These are phyloP conservation scores for Hermodice carunculata DNA, from an alignment of 2,888 invertebrate genomes.

Conservation along the genomic window DNA sequence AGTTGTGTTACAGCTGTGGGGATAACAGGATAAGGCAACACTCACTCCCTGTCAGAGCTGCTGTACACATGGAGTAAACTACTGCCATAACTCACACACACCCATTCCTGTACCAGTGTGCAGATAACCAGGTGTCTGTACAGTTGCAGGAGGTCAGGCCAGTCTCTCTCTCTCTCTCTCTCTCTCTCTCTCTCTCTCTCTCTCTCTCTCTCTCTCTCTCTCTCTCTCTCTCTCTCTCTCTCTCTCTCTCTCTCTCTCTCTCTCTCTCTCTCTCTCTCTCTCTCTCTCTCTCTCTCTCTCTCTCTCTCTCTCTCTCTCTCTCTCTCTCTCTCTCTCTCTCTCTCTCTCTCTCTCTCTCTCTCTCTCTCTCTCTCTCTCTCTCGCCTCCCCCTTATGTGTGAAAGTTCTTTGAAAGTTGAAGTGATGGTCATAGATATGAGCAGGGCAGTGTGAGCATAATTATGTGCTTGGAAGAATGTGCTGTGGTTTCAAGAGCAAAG, in stretches of 20 bases:
- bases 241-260: not conserved
- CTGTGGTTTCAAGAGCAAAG: not conserved
- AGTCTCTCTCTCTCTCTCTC: not conserved
- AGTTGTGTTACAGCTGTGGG: too few relatives aligned
- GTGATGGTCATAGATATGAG: not conserved
- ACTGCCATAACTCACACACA: too few relatives aligned
- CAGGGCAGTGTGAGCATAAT: not conserved
- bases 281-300: constrained; percentile 1
- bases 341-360: not conserved
- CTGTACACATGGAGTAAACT: too few relatives aligned
- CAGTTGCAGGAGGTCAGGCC: not conserved
- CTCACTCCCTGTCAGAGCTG: too few relatives aligned
- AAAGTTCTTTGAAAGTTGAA: not conserved
- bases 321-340: not conserved
- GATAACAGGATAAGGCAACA: too few relatives aligned
- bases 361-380: not conserved
- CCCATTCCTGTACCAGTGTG: too few relatives aligned
- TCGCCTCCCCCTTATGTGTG: not conserved
- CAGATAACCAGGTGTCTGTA: not conserved
- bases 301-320: not conserved
- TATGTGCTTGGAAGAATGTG: not conserved
- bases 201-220: constrained; percentile 6
- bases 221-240: constrained; percentile 6
- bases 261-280: constrained; percentile 52
- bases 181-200: not conserved